Percentiles rank a stretch among this genome's conserved stretches.
Conservation (phyloP, 2,888 invertebrate genomes). For the Paralinhomoeus sp. region DNA sequence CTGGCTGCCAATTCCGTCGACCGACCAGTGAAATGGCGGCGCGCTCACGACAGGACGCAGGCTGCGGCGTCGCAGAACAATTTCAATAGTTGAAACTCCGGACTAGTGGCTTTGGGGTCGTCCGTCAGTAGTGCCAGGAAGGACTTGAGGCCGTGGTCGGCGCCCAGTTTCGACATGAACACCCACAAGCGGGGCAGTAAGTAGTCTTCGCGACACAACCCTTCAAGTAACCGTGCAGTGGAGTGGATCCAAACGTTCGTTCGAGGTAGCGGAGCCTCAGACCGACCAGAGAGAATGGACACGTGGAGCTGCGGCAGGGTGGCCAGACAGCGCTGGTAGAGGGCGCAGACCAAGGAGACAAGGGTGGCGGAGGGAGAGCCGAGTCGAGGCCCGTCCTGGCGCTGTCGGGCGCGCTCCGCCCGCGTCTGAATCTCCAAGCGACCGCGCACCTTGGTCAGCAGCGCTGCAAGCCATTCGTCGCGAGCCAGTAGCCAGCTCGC, state of each 20-base stretch:
- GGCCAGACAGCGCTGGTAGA: constrained; percentile 69
- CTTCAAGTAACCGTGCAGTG: constrained; percentile 36
- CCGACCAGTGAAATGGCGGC: too few relatives aligned
- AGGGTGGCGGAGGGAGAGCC: constrained; percentile 57
- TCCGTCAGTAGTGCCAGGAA: constrained; percentile 60
- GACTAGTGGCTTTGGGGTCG: constrained; percentile 51
- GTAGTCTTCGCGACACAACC: constrained; percentile 73
- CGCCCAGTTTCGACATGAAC: constrained; percentile 63
- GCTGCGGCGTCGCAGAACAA: constrained; percentile 82
- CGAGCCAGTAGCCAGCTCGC: too few relatives aligned
- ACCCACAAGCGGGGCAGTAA: constrained; percentile 72
- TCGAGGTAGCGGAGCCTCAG: too few relatives aligned
- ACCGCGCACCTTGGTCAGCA: constrained; percentile 20
- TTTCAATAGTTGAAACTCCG: constrained; percentile 74
- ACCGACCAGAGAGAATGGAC: not conserved
- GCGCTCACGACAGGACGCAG: constrained; percentile 62
- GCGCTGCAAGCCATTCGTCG: constrained; percentile 21
- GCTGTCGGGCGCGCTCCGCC: constrained; percentile 33
- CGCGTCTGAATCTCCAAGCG: constrained; percentile 6
- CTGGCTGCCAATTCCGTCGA: too few relatives aligned
- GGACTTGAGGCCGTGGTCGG: constrained; percentile 62
- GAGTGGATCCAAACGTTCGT: too few relatives aligned
- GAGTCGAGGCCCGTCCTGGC: constrained; percentile 44
- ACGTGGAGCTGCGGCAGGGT: constrained; percentile 69
- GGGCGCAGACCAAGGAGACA: constrained; percentile 60